phyloP scores from a whole-genome alignment of 92 coral and sea anemone species.

The Desmophyllum pertusum region DNA sequence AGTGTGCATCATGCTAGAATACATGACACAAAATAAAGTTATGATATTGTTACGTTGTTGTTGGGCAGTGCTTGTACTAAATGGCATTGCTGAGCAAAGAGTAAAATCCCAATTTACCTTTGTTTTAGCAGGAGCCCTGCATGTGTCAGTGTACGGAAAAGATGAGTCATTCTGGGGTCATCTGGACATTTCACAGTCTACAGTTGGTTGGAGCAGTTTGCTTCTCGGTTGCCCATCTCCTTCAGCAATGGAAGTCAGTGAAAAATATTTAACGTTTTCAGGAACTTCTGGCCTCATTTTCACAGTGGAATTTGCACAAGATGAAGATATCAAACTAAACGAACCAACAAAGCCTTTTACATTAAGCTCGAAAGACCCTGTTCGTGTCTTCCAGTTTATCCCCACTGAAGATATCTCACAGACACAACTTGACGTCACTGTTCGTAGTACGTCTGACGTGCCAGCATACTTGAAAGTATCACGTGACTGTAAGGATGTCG shows the following conservation, averaged over 20 bases:
- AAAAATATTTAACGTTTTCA: conserved; percentile 40
- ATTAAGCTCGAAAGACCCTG: neutral
- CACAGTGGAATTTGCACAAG: conserved; percentile 29
- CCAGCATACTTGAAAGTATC: conserved; percentile 64
- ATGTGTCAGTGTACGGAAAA: neutral
- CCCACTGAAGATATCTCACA: conserved; percentile 15
- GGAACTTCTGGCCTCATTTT: conserved; percentile 66
- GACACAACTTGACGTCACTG: conserved; percentile 29
- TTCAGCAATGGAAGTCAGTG: neutral
- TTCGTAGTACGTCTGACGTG: neutral
- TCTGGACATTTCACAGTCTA: conserved; percentile 11
- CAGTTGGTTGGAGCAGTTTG: neutral
- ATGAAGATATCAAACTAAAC: neutral
- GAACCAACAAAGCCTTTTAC: conserved; percentile 5
- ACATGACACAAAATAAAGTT: no score
- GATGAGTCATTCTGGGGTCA: neutral
- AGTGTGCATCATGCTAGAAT: no score
- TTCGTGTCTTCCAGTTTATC: conserved; percentile 33
- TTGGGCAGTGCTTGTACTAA: no score
- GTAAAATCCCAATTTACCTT: neutral
- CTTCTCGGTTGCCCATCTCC: conserved; percentile 2
- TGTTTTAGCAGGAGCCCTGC: neutral
- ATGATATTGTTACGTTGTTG: no score
- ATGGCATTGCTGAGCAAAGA: no score
- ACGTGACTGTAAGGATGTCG: conserved; percentile 52